A percentile compares a stretch with the other conserved stretches of the same genome.
These are phyloP conservation scores for Osedax fenrisi DNA, from an alignment of 2,888 invertebrate genomes.

Conservation along the genomic window DNA sequence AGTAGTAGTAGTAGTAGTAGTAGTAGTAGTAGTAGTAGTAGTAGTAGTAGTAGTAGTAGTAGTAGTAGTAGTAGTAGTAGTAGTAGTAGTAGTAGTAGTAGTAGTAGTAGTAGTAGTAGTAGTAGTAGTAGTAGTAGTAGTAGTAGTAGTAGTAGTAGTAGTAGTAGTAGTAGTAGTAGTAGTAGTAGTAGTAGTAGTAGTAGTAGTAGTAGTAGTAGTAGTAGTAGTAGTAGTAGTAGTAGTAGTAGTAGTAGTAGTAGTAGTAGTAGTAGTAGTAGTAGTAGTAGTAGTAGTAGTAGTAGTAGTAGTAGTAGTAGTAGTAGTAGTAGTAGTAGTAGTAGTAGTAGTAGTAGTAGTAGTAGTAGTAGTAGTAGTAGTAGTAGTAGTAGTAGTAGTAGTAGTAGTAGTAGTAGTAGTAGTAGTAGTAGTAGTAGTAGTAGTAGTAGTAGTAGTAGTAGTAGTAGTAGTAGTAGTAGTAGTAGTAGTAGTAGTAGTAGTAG, in stretches of 20 bases:
- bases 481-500: constrained; percentile 9
- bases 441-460: constrained; percentile 18
- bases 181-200: not conserved
- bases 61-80: not conserved
- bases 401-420: constrained; percentile 9
- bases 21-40: not conserved
- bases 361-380: not conserved
- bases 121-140: not conserved
- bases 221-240: not conserved
- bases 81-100: not conserved
- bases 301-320: constrained; percentile 13
- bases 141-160: constrained; percentile 22
- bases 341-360: constrained; percentile 9
- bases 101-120: not conserved
- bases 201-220: not conserved
- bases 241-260: not conserved
- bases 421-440: constrained; percentile 16
- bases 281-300: not conserved
- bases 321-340: not conserved
- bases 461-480: not conserved
- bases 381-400: not conserved
- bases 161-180: not conserved
- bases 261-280: not conserved
- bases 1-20: not conserved
- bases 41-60: not conserved